Evolutionary conservation across 1,140 invertebrate genomes (phyloP), one percentile per base, ranked within the genome.

Genomic region (Saccostrea cuccullata): DNA sequence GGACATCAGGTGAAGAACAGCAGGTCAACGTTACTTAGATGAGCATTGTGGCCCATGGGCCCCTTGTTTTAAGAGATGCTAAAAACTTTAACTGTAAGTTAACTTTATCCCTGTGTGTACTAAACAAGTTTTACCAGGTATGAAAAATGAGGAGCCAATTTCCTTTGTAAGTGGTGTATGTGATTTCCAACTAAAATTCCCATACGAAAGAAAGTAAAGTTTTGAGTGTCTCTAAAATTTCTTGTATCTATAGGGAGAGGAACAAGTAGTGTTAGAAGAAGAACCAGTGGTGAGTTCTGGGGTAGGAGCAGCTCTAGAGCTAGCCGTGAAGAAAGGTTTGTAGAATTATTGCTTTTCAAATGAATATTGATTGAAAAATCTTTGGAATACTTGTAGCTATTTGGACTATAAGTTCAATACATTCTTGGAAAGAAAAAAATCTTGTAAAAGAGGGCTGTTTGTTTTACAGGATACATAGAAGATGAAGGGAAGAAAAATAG

Each of bases 241-340:
- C 82, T n/a, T 89, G 9, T 87, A 70, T 85, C 40, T 88, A 55
- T 55, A 94, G 94, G 92, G 90, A 55, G 93, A 94, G 77, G 94
- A 94, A 30, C 90, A 90, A n/a, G 93, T 95, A 56, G 98, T 98
- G 94, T 95, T 99, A 85, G 98, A 98, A 92, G 98, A 98, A 91
- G 99, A 99, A 95, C 98, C 98, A 0, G 97, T 98, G 93, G 96
- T 99, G n/a, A 98, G 97, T 83, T 96, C 97, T 55, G 99, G 99
- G 73, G 96, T 99, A 36, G 98, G 97, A 85, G 98, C 98, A 89
- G 99, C 99, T 8, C 96, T 99, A 70, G 97, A 97, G 92, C 95
- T 99, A 67, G 99, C 99, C 12, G 96, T 98, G 93, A 99, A 98
- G 91, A 99, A 99, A 96, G 99, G 96, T 94, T 20, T n/a, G 82